Evolutionary conservation across 2,888 invertebrate species (phyloP).

Genomic region (Aporophyla nigra): DNA sequence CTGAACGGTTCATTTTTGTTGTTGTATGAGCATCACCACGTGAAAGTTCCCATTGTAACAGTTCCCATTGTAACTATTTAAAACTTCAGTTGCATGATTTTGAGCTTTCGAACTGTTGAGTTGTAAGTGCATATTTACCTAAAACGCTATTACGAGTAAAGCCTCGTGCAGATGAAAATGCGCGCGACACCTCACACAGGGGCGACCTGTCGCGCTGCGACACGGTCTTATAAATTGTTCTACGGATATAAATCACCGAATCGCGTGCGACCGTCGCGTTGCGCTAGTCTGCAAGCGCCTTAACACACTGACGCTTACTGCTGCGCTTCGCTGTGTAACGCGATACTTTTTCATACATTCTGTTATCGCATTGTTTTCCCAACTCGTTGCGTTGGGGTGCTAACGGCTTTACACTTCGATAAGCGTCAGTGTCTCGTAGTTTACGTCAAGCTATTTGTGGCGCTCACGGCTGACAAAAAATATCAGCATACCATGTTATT

Average conservation of each 20-base stretch:
- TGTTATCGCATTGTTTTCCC: not conserved
- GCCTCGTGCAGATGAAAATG: too few species aligned
- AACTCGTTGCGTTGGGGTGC: not conserved
- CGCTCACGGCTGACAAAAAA: not conserved
- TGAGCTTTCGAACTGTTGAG: too few species aligned
- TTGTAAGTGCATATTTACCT: not conserved
- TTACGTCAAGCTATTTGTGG: not conserved
- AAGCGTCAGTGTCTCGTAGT: not conserved
- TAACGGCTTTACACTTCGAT: not conserved
- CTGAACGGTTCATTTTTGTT: conserved; percentile 4
- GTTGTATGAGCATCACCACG: not conserved
- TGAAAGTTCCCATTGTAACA: not conserved
- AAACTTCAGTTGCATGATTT: conserved; percentile 4
- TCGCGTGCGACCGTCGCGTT: too few species aligned
- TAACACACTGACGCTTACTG: not conserved
- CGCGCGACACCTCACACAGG: too few species aligned
- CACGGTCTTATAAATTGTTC: too few species aligned
- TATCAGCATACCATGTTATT: not conserved
- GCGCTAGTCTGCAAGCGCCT: too few species aligned
- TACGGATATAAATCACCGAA: too few species aligned
- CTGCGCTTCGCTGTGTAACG: not conserved
- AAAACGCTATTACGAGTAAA: not conserved
- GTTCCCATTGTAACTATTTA: too few species aligned
- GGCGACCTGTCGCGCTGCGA: too few species aligned
- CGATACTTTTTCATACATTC: not conserved